Evolutionary conservation across 2,797 vertebrate genomes (phyloP).

Genomic region (Labroides dimidiatus): DNA sequence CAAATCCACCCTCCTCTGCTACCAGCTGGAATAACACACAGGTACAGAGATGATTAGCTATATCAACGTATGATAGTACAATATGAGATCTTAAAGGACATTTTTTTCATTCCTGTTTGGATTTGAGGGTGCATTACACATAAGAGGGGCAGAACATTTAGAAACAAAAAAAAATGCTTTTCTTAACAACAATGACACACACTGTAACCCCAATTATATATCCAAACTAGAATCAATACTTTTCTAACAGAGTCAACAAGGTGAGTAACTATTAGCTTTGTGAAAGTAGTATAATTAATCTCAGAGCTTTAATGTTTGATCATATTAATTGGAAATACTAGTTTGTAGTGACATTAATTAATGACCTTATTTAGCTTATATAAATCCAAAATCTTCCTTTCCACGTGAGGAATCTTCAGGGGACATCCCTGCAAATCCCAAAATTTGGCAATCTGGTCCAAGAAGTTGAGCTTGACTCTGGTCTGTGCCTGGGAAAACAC

Average conservation of each 20-base stretch:
- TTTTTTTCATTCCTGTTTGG: neutral
- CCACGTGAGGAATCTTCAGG: slow-evolving; percentile 96
- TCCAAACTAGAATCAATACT: neutral
- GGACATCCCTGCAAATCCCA: slow-evolving; percentile 97
- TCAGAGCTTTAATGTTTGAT: neutral
- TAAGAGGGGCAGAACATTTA: neutral
- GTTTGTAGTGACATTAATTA: neutral
- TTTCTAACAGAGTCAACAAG: neutral
- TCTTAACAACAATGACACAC: neutral
- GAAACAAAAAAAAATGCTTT: neutral
- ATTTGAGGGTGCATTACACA: neutral
- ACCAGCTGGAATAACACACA: slow-evolving; percentile 86
- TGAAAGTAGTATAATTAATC: neutral
- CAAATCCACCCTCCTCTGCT: slow-evolving; percentile 96
- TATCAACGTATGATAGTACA: neutral
- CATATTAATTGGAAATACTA: too few relatives aligned
- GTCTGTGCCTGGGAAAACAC: slow-evolving; percentile 90
- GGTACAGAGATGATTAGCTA: neutral
- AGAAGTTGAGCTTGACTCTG: slow-evolving; percentile 96
- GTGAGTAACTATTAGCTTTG: neutral
- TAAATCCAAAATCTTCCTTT: slow-evolving; percentile 96
- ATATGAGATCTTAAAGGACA: neutral
- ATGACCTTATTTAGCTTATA: slow-evolving; percentile 94
- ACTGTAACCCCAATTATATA: too few relatives aligned
- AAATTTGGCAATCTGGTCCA: slow-evolving; percentile 99